Evolutionary conservation across 2,113 vertebrate species (phyloP), one percentile per base, ranked within the genome.

Genomic region (Leucosticte australis): DNA sequence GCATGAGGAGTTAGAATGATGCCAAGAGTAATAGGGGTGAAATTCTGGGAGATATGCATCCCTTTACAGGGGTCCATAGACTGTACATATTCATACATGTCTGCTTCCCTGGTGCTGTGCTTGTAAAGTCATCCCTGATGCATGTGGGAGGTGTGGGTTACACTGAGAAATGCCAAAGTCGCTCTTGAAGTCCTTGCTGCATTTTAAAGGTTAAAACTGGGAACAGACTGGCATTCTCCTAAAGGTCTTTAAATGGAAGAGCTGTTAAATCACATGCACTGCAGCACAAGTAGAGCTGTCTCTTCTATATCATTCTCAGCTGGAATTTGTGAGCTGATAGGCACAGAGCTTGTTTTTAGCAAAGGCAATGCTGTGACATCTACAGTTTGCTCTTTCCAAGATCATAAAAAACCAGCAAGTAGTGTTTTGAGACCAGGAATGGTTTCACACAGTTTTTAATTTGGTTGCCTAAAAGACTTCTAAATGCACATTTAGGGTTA

Each of bases 131-230:
- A 63, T 91, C 62, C 85, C 67, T 91, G 86, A 41, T 89, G 63
- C 5, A 14, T 63, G 96, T 91, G 84, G 96, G 96, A 96, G 83
- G 95, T 96, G 96, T 94, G 95, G 89, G 89, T 96, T 96, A 95
- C 67, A 37, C 59, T 83, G 91, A 87, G 83, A 97, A 95, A 94
- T 96, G 94, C 87, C 89, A 59, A 83, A 93, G 83, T 62, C 33
- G 4, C 80, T 93, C 80, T 92, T 22, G 4, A 76, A 93, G 91
- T 94, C 91, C 75, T 80, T 87, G 63, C 73, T 94, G 89, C 75
- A 87, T 96, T 95, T 94, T 94, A 97, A 95, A 97, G 96, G 96
- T 96, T 96, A 95, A 96, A 96, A 87, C 52, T 53, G 52, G 78
- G 80, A 96, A 94, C 86, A 92, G 37, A 35, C 42, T 97, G 92